These are phyloP conservation scores for Erpornis zantholeuca DNA, from an alignment of 2,113 vertebrate genomes.

Conservation along the genomic window DNA sequence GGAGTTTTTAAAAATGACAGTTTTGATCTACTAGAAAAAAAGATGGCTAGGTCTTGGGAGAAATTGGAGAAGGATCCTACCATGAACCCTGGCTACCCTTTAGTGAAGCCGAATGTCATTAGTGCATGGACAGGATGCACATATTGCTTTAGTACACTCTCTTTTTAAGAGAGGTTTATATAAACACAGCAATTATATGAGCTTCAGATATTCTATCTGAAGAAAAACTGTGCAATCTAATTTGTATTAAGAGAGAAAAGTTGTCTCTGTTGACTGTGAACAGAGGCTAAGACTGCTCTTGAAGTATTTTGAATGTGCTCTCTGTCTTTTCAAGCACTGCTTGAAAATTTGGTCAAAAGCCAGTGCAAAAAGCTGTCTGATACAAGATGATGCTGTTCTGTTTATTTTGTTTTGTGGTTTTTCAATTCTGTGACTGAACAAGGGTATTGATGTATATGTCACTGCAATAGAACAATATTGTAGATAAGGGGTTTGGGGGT, in stretches of 20 bases:
- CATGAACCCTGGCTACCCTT: neutral
- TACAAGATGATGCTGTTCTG: neutral
- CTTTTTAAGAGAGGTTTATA: neutral
- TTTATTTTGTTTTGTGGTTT: neutral
- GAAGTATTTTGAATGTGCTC: neutral
- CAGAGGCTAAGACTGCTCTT: neutral
- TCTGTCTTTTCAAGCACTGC: neutral
- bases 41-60: neutral
- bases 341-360: neutral
- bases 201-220: neutral
- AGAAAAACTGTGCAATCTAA: neutral
- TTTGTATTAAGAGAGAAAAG: neutral
- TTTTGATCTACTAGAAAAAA: neutral
- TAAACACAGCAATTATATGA: neutral
- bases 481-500: neutral
- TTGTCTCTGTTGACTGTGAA: neutral
- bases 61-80: neutral
- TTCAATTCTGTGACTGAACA: neutral
- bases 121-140: neutral
- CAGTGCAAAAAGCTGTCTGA: neutral
- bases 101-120: neutral
- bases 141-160: neutral
- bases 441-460: neutral
- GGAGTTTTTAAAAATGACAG: neutral
- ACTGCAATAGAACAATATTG: neutral